Evolutionary conservation across 2,888 invertebrate species (phyloP), one percentile per base, ranked within the genome.

Genomic region (Bedellia somnulentella): DNA sequence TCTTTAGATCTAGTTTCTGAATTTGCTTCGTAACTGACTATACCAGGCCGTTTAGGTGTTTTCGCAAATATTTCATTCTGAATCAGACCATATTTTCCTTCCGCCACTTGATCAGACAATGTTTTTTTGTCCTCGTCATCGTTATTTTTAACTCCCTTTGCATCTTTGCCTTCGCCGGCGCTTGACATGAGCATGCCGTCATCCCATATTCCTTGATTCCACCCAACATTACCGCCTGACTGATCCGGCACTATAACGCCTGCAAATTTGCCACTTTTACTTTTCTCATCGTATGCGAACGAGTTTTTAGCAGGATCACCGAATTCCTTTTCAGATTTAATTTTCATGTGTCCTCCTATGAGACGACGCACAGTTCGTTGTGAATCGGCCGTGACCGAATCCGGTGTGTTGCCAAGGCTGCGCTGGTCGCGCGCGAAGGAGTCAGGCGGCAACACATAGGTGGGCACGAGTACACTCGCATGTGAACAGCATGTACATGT

Each of bases 41-140:
- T 83, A 2, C 89, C 92, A 0, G 91, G 92, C 29, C 89, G 75
- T 50, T 86, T 83, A 2, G 86, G 83, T 2, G 80, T 71, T 34
- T 81, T 80, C 1, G 80, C 64, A 50, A 91, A 90, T 36, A 92
- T 78, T 60, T 92, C 91, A 47, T 87, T 86, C 52, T 92, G 91
- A 41, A 93, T 90, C 4, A 93, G 75, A 17, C 90, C 92, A 61
- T 93, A 93, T 64, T 92, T 92, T 24, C 92, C 93, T 52, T 93
- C 93, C 35, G 87, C 86, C 42, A 92, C 90, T 66, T 92, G 92
- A 64, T 92, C 90, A n/a, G 89, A 82, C 21, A 92, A 68, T 4
- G 91, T 91, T 57, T 92, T 92, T 56, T 84, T 87, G 15, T 87
- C 85, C 38, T 90, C 90, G 22, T 62, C 62, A 36, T 64, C 57